Evolutionary conservation across 2,113 vertebrate genomes (phyloP), one percentile per base, ranked within the genome.

Genomic region (Elephantulus edwardii): DNA sequence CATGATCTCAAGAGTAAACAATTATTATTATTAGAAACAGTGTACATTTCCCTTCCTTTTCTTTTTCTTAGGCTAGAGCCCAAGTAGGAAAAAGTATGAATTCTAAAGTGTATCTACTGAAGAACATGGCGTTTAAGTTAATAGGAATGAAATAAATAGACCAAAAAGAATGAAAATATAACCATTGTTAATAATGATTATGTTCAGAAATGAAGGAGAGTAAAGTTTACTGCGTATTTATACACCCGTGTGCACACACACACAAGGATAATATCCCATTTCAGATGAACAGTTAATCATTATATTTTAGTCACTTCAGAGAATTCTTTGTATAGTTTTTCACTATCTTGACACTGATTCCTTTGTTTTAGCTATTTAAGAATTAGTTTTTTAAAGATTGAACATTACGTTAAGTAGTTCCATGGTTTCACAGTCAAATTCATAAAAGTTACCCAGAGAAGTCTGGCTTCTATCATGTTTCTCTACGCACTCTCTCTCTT

Each of bases 301-400:
- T 60, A 1, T 83, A 19, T 72, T 84, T 78, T 54, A 46, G 54
- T 83, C 60, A 68, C 33, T 83, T 78, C 54, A 84, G 64, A 52
- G 72, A 79, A 78, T 89, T 84, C 26, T 88, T 62, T 84, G 20
- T n/a, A 42, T 88, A 33, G 7, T 50, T 83, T 83, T 88, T 30
- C 52, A 48, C 40, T 82, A 92, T 46, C 11, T 58, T 48, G 35
- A 42, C 77, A 40, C 35, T n/a, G 60, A 3, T 87, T 82, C 14
- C 40, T 66, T 86, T 92, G 24, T 86, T 83, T 74, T 85, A 89
- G 82, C 22, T 82, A 52, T 44, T 81, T 77, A 75, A 86, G 52
- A 42, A 35, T 89, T 89, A 12, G n/a, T 20, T 77, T 76, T 72
- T 28, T 68, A 85, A 79, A 74, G 66, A 66, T 82, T 17, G 62